Percentiles rank a stretch among this genome's conserved stretches.
Conservation (phyloP, 2,888 invertebrate species). For the Drosophila borborema region DNA sequence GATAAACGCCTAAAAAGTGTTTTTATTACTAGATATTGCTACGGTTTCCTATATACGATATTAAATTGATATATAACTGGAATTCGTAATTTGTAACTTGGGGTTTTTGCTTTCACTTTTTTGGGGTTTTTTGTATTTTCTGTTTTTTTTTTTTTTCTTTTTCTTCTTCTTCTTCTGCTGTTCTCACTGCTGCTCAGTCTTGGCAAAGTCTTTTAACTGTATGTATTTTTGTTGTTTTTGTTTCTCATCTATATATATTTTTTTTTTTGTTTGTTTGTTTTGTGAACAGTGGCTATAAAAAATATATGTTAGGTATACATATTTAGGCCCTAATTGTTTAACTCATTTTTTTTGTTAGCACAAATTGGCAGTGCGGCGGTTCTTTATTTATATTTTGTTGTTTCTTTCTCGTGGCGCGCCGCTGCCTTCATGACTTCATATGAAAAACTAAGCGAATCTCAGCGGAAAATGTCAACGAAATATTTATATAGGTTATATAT, state of each 20-base stretch:
- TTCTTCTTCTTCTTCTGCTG: conserved; percentile 40
- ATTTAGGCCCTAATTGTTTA: conserved; percentile 56
- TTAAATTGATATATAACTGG: conserved; percentile 41
- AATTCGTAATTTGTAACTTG: conserved; percentile 33
- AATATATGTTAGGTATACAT: conserved; percentile 53
- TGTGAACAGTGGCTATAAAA: conserved; percentile 66
- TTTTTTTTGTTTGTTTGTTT: conserved; percentile 36
- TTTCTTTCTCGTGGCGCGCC: conserved; percentile 49
- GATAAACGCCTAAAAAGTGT: conserved; percentile 54
- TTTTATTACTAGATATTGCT: conserved; percentile 38
- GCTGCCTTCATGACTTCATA: conserved; percentile 40
- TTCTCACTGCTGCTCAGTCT: conserved; percentile 72
- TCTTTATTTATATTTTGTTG: background rate
- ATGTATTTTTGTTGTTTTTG: conserved; percentile 30
- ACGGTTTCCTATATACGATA: conserved; percentile 30
- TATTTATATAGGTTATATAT: conserved; percentile 44
- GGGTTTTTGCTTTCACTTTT: conserved; percentile 15
- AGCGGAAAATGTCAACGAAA: conserved; percentile 62
- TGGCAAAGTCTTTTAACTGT: conserved; percentile 73
- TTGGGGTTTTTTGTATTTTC: conserved; percentile 12
- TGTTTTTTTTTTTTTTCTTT: conserved; percentile 26
- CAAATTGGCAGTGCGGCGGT: conserved; percentile 70
- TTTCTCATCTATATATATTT: conserved; percentile 28
- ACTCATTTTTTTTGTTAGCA: conserved; percentile 36
- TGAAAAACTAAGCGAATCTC: conserved; percentile 53